phyloP scores from a whole-genome alignment of 2,113 vertebrate genomes.

The Lasiurus borealis region DNA sequence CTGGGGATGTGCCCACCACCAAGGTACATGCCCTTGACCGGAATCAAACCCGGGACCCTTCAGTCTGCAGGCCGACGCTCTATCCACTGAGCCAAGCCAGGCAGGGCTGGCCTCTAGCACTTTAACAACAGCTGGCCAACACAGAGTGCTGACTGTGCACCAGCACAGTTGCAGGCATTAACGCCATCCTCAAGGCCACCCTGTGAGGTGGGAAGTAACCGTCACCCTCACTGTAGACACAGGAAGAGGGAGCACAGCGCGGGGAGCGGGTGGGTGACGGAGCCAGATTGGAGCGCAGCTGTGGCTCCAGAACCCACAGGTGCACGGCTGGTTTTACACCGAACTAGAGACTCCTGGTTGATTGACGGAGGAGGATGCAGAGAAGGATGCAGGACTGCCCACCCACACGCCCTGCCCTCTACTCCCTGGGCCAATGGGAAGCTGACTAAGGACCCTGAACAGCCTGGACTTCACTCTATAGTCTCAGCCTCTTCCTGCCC shows the following conservation, averaged over 20 bases:
- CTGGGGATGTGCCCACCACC: too few relatives aligned
- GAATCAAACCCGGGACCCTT: too few relatives aligned
- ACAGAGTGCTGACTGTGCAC: neutral
- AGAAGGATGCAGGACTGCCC: neutral
- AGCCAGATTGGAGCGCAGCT: neutral
- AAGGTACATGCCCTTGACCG: too few relatives aligned
- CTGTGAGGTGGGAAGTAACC: neutral
- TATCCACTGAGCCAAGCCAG: too few relatives aligned
- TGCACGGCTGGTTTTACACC: neutral
- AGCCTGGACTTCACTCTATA: accelerated
- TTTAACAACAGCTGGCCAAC: too few relatives aligned
- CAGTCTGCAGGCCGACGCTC: too few relatives aligned
- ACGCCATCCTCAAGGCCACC: neutral
- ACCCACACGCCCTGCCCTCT: neutral
- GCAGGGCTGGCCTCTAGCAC: too few relatives aligned
- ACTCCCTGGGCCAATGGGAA: neutral
- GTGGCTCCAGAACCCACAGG: neutral
- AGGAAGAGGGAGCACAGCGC: neutral
- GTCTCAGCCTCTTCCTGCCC: neutral
- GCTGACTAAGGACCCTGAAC: neutral
- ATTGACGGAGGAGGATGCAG: neutral
- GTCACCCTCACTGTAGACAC: neutral
- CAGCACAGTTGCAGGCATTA: neutral
- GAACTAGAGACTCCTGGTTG: neutral
- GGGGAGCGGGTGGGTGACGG: too few relatives aligned